These are phyloP conservation scores for Ephydatia muelleri DNA, from an alignment of 37 sponge, comb jelly and placozoan species.

Conservation along the genomic window DNA sequence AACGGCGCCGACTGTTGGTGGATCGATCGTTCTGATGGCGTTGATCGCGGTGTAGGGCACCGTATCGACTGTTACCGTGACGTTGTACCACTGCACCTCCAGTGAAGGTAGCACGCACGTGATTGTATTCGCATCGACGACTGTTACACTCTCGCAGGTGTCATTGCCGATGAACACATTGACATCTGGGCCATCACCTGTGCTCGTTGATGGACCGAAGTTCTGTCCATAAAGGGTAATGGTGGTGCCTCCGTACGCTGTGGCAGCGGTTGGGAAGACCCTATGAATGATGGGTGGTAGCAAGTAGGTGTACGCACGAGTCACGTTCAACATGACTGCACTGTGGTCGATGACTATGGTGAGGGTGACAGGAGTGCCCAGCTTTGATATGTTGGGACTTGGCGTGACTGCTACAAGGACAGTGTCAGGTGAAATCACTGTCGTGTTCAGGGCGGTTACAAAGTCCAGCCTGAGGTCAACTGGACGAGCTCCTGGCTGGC, in stretches of 20 bases:
- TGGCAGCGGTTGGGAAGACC: slow-evolving; percentile 71
- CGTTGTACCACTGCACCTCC: slow-evolving; percentile 33
- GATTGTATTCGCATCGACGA: slow-evolving; percentile 50
- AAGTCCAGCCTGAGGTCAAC: slow-evolving; percentile 72
- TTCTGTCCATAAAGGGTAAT: slow-evolving; percentile 74
- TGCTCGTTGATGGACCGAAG: slow-evolving; percentile 84
- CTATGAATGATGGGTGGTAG: slow-evolving; percentile 66
- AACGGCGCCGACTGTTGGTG: slow-evolving; percentile 48
- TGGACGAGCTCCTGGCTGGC: slow-evolving; percentile 51
- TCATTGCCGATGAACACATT: slow-evolving; percentile 59
- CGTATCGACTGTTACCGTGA: slow-evolving; percentile 80
- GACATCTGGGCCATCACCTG: slow-evolving; percentile 72
- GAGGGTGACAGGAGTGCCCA: slow-evolving; percentile 59
- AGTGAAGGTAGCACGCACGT: slow-evolving; percentile 74
- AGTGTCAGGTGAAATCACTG: slow-evolving; percentile 55
- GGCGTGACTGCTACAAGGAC: slow-evolving; percentile 62
- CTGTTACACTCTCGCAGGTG: slow-evolving; percentile 72
- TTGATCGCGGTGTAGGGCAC: slow-evolving; percentile 23
- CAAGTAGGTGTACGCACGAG: slow-evolving; percentile 82
- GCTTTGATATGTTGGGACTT: slow-evolving; percentile 1
- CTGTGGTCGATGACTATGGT: slow-evolving; percentile 82
- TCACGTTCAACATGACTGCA: slow-evolving; percentile 63
- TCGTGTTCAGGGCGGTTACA: slow-evolving; percentile 36
- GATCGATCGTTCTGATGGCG: slow-evolving; percentile 56
- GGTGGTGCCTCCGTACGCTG: slow-evolving; percentile 66